Evolutionary conservation across 2,888 invertebrate species (phyloP), one percentile per base, ranked within the genome.

Genomic region (Caenorhabditis uteleia): DNA sequence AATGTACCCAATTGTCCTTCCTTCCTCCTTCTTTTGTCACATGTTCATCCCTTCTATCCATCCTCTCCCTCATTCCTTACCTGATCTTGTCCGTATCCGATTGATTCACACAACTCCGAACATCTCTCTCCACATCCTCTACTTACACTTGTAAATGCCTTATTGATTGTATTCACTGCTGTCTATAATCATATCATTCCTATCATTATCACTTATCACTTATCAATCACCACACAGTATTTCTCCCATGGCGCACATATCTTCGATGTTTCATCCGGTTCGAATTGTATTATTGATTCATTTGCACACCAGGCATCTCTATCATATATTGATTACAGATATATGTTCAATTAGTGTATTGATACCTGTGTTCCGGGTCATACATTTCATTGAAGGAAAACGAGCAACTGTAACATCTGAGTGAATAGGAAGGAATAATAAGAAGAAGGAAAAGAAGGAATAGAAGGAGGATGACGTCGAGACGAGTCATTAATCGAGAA

Each of bases 281-380:
- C 75, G 49, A 60, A 75, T 18, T 71, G 62, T 18, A 75, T 66
- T 21, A 75, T 54, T 6, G 75, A 78, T 47, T 75, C 78, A 48
- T 80, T 80, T 4, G 80, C 75, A 59, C 80, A 80, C 80, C 80
- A 80, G 1, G 72, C 76, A 57, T 80, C 78, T 53, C 72, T 74
- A 39, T 47, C 71, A 58, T 27, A 3, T n/a, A n/a, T 43, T 43
- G n/a, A 6, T 16, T 16, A 20, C 7, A 25, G 5, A 20, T 23
- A 20, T 40, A n/a, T 29, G 14, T 29, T 10, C 14, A 10, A 29
- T 29, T 29, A 29, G 31, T 10, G 31, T 14, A 14, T 10, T 7
- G 14, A 29, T 29, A 74, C 75, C 68, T 69, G 55, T 75, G 74
- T 40, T 80, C 78, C 50, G 57, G 54, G 50, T 80, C 80, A 64